Conservation (phyloP, 2,888 invertebrate species). For the Pandemis heparana region DNA sequence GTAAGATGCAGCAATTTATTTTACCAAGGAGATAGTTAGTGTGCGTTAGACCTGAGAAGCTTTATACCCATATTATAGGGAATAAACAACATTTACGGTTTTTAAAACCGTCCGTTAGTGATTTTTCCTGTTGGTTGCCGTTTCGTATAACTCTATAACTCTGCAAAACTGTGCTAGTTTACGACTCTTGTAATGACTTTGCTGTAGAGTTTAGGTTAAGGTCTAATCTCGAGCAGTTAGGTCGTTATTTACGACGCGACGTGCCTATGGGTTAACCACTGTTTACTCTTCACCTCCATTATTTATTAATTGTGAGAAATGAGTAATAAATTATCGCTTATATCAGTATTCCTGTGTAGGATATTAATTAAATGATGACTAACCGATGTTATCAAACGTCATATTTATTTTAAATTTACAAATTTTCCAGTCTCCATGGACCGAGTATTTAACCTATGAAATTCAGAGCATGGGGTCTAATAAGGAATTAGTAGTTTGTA, state of each 20-base stretch:
- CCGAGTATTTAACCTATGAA: neutral
- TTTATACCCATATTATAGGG: slow-evolving; percentile 14
- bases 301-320: slow-evolving; percentile 16
- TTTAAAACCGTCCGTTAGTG: neutral
- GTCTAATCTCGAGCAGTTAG: slow-evolving; percentile 11
- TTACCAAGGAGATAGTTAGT: neutral
- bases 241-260: slow-evolving; percentile 12
- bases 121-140: slow-evolving; percentile 33
- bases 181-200: slow-evolving; percentile 20
- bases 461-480: neutral
- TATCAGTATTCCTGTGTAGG: neutral
- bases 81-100: slow-evolving; percentile 14
- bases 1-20: slow-evolving; percentile 13
- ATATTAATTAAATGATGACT: neutral
- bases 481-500: too few species aligned
- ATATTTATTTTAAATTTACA: neutral
- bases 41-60: neutral
- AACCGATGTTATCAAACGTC: neutral
- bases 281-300: slow-evolving; percentile 10
- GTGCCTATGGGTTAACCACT: neutral
- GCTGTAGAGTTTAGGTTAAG: slow-evolving; percentile 15
- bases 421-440: neutral
- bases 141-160: slow-evolving; percentile 17
- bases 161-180: slow-evolving; percentile 18
- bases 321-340: slow-evolving; percentile 17